phyloP scores from a whole-genome alignment of 2,797 vertebrate genomes.

The Acipenser oxyrinchus region DNA sequence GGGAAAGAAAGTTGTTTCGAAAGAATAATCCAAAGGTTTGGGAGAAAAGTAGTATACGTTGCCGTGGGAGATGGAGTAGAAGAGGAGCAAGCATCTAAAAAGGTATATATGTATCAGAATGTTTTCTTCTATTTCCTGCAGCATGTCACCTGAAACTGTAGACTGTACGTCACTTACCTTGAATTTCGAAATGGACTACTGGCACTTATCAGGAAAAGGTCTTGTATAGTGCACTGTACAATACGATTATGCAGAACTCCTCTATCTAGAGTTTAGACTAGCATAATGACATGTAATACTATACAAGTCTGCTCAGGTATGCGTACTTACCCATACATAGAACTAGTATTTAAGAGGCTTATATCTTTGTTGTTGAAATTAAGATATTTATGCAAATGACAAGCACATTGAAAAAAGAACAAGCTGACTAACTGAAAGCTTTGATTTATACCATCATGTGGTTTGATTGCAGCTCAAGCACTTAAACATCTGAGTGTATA shows the following conservation, averaged over 20 bases:
- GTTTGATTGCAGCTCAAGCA: constrained; percentile 17
- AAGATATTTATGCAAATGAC: constrained; percentile 43
- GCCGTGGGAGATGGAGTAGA: constrained; percentile 95
- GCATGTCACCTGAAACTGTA: not conserved
- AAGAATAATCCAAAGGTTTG: constrained; percentile 96
- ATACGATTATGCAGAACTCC: constrained; percentile 59
- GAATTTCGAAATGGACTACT: not conserved
- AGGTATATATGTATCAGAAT: constrained; percentile 57
- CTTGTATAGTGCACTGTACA: constrained; percentile 38
- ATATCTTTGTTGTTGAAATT: constrained; percentile 54
- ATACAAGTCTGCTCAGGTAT: constrained; percentile 54
- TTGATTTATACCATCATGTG: constrained; percentile 18
- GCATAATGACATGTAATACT: constrained; percentile 54
- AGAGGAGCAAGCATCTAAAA: constrained; percentile 97
- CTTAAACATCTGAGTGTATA: constrained; percentile 4
- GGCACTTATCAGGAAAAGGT: too few species aligned
- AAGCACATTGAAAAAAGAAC: constrained; percentile 33
- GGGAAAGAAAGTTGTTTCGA: constrained; percentile 99
- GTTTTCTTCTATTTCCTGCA: not conserved
- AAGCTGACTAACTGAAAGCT: constrained; percentile 16
- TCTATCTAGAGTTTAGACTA: constrained; percentile 34
- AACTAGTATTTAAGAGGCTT: constrained; percentile 44
- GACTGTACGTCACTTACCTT: constrained; percentile 14
- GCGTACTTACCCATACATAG: constrained; percentile 38
- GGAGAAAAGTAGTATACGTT: constrained; percentile 98